These are phyloP conservation scores for Drosophila phalerata DNA, from an alignment of 2,888 invertebrate genomes.

Conservation along the genomic window DNA sequence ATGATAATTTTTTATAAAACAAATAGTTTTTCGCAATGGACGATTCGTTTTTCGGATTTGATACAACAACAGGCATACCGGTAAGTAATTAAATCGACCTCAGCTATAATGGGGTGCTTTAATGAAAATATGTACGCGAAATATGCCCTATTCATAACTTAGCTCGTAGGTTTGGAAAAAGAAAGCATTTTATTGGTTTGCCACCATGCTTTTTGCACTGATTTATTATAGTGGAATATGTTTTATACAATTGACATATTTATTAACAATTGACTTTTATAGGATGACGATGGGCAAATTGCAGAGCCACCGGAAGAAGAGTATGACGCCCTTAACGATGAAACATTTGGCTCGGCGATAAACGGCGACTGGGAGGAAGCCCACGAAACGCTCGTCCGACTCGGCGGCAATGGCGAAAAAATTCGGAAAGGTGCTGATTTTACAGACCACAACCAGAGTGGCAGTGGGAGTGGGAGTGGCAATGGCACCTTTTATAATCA, in stretches of 20 bases:
- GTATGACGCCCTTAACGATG: conserved; percentile 96
- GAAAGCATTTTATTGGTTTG: conserved; percentile 37
- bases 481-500: conserved; percentile 43
- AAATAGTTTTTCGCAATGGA: conserved; percentile 89
- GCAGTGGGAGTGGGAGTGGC: conserved; percentile 42
- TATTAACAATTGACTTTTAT: conserved; percentile 28
- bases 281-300: conserved; percentile 86
- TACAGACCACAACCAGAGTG: conserved; percentile 31
- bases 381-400: conserved; percentile 89
- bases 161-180: conserved; percentile 17
- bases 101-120: not conserved
- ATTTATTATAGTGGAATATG: conserved; percentile 1
- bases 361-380: conserved; percentile 91
- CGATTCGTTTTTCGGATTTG: conserved; percentile 95
- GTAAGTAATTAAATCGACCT: conserved; percentile 86
- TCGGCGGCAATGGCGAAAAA: conserved; percentile 77
- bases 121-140: not conserved
- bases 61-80: conserved; percentile 89
- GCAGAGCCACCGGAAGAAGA: conserved; percentile 91
- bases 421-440: conserved; percentile 49
- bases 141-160: not conserved
- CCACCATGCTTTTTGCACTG: conserved; percentile 33
- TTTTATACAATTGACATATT: not conserved
- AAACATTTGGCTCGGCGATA: conserved; percentile 94
- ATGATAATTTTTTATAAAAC: conserved; percentile 88